Evolutionary conservation across 2,888 invertebrate species (phyloP), one percentile per base, ranked within the genome.

Genomic region (Troglohyphantes excavatus): DNA sequence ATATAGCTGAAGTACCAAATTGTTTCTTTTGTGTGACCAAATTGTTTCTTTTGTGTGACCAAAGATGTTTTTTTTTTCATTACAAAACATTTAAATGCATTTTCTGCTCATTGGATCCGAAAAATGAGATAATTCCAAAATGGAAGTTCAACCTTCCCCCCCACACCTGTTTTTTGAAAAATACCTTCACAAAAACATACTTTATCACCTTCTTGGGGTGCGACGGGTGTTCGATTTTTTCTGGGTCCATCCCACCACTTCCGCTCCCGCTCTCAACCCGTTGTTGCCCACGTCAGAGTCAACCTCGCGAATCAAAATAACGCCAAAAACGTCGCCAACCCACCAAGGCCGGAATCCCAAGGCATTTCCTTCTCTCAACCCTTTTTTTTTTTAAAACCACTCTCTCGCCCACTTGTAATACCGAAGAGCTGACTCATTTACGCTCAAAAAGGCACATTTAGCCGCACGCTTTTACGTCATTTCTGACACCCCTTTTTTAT

Each of bases 281-380:
- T 33, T 27, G 61, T 61, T 29, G 19, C 27, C 46, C 46, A 46
- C 39, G 65, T 29, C 9, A 27, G 26, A 39, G 43, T 13, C 17
- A 27, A 53, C 46, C 7, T 65, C n/a, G 7, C n/a, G 23, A 26
- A 2, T n/a, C 7, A 23, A 81, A 81, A 81, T 43, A 68, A 81
- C 68, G 83, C 83, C 73, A 85, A 85, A 85, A 76, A 53, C 61
- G 13, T 86, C 70, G 70, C 86, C 85, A 78, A 86, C 78, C 26
- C 9, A 59, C 29, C 23, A 19, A 27, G 29, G 23, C 67, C 61
- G 33, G 29, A 29, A 73, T 39, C 63, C 84, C 70, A 68, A 70
- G 53, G 67, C 29, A 19, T n/a, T 46, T 63, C 11, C 67, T 43
- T 61, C 33, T n/a, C n/a, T n/a, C 27, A 59, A n/a, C 39, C 39